phyloP scores from a whole-genome alignment of 2,113 vertebrate species.

The Platysternon megacephalum region DNA sequence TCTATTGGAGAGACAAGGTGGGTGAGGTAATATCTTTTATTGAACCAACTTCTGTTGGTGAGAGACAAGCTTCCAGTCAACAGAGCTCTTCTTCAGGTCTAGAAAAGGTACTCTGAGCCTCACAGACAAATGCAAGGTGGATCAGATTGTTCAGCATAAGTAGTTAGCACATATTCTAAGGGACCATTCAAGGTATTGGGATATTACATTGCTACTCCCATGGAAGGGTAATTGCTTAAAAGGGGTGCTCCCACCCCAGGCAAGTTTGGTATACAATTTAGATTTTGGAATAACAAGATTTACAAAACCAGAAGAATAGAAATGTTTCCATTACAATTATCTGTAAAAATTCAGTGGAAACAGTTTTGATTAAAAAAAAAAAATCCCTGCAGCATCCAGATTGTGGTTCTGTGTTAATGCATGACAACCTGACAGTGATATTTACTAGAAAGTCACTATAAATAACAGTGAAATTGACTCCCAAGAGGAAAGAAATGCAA shows the following conservation, averaged over 20 bases:
- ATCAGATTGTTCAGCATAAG: background rate
- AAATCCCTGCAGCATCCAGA: background rate
- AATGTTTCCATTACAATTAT: background rate
- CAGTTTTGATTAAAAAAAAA: background rate
- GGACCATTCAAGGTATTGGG: background rate
- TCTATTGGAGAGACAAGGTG: background rate
- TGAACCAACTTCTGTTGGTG: background rate
- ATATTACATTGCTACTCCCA: constrained; percentile 3
- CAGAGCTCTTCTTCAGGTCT: background rate
- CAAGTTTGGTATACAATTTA: constrained; percentile 2
- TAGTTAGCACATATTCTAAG: background rate
- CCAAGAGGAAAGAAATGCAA: background rate
- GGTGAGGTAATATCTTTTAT: background rate
- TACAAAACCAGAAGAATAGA: background rate
- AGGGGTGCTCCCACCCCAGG: background rate
- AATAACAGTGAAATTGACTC: background rate
- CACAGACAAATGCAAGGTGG: background rate
- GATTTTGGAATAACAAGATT: background rate
- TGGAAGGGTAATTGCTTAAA: constrained; percentile 10
- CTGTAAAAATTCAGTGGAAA: background rate
- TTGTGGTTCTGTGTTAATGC: background rate
- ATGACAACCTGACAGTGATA: background rate
- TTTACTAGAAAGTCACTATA: background rate
- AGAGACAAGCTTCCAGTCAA: background rate
- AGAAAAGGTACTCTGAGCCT: background rate